Evolutionary conservation across 2,113 vertebrate species (phyloP).

Genomic region (Siniperca chuatsi): DNA sequence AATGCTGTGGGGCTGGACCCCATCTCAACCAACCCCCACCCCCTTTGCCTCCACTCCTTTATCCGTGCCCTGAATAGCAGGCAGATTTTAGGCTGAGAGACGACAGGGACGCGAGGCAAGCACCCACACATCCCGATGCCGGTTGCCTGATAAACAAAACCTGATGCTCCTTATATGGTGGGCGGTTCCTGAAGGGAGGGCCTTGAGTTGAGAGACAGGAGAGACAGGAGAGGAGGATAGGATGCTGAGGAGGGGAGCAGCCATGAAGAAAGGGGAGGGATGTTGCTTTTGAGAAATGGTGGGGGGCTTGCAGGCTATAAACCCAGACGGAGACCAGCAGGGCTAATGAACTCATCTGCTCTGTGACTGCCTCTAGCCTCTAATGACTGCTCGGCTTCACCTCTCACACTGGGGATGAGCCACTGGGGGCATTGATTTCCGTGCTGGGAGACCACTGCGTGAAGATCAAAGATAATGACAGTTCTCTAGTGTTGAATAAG

Average conservation of each 20-base stretch:
- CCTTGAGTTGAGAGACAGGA: background rate
- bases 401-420: conserved; percentile 3
- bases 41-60: background rate
- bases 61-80: conserved; percentile 78
- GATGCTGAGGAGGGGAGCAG: conserved; percentile 39
- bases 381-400: conserved; percentile 13
- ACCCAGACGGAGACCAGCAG: conserved; percentile 47
- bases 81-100: conserved; percentile 44
- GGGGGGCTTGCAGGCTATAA: conserved; percentile 62
- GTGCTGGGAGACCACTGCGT: conserved; percentile 4
- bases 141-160: conserved; percentile 48
- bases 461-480: conserved; percentile 18
- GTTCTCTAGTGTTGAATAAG: background rate
- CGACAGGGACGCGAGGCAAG: background rate
- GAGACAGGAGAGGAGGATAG: conserved; percentile 23
- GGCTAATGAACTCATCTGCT: conserved; percentile 29
- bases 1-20: conserved; percentile 53
- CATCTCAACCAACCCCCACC: background rate
- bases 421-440: conserved; percentile 13
- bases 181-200: conserved; percentile 68
- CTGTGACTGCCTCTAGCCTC: conserved; percentile 16
- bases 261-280: conserved; percentile 45
- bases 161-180: conserved; percentile 75
- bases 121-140: background rate
- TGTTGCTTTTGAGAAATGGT: conserved; percentile 46